Percentiles rank a stretch among this genome's conserved stretches.
Conservation (phyloP, 2,113 vertebrate genomes). For the Notarius quadriscutis region DNA sequence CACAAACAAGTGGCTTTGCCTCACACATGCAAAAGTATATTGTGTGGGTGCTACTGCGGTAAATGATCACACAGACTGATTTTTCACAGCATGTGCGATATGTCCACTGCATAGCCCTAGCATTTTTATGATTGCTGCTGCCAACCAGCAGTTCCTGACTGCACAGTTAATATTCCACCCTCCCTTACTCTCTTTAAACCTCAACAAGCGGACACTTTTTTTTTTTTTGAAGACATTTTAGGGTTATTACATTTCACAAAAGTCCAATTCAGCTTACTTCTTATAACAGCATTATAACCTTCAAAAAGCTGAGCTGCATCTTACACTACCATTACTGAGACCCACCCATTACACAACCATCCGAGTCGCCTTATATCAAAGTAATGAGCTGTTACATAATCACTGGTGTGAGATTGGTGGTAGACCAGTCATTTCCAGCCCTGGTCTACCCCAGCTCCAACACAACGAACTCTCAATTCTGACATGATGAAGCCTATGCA, state of each 20-base stretch:
- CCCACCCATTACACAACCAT: not conserved
- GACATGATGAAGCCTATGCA: not conserved
- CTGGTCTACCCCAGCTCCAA: not conserved
- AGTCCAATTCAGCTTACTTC: not conserved
- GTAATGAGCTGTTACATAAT: constrained; percentile 19
- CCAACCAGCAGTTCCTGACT: not conserved
- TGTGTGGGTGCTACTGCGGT: too few species aligned
- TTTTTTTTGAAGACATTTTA: not conserved
- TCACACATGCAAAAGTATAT: too few species aligned
- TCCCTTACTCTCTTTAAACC: not conserved
- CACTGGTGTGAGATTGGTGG: not conserved
- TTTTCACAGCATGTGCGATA: too few species aligned
- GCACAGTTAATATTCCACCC: not conserved
- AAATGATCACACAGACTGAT: too few species aligned
- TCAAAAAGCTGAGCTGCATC: not conserved
- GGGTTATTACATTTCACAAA: not conserved
- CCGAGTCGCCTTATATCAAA: not conserved
- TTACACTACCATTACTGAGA: not conserved
- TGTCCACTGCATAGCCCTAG: too few species aligned
- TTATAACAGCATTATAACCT: not conserved
- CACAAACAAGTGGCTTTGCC: too few species aligned
- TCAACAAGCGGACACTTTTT: not conserved
- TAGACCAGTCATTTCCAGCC: not conserved
- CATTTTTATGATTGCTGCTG: not conserved
- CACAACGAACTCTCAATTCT: not conserved